Base-by-base conservation (phyloP, 2,113 vertebrate species). In the Tachuris rubrigastra region DNA sequence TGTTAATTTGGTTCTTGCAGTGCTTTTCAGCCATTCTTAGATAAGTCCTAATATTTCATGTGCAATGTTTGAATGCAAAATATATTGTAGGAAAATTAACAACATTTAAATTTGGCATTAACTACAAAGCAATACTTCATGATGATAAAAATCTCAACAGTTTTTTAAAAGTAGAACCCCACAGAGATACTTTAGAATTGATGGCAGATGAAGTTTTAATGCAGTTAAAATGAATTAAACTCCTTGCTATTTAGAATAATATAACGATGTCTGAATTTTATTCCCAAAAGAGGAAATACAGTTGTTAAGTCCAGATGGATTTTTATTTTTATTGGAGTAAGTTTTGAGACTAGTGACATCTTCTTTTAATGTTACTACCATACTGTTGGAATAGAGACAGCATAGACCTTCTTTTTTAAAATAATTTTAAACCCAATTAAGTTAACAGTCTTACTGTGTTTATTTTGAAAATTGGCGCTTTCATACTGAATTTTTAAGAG, bases 271-370 rank as follows among this genome's bases (percentile, higher is more conserved):
- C 89, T 95, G 81, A 94, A 85, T 94, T 91, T 85, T 63, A 85
- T 93, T 96, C 94, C 93, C 94, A 25, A 60, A 91, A 94, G 96
- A 91, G 96, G 95, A 96, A 97, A 96, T 87, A 47, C 24, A 95
- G 94, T 91, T 97, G 91, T 94, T 89, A 92, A 79, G 52, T 92
- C 94, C 96, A 95, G 94, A 94, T 97, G 96, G 77, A 89, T 56
- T 95, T 95, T 87, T 96, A 65, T 97, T 97, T 95, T 89, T 94
- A 35, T 94, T 97, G 94, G 94, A 92, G 35, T 84, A 65, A 72
- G 69, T 95, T 96, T 95, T 81, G 60, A 92, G 39, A 41, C 69
- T 68, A 65, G 69, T 53, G 84, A 83, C 68, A 39, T 33, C 9
- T 63, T 82, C 8, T 47, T 50, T 65, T 79, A 16, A 24, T 39